phyloP scores from a whole-genome alignment of 1,140 invertebrate genomes.

The Euwallacea similis region DNA sequence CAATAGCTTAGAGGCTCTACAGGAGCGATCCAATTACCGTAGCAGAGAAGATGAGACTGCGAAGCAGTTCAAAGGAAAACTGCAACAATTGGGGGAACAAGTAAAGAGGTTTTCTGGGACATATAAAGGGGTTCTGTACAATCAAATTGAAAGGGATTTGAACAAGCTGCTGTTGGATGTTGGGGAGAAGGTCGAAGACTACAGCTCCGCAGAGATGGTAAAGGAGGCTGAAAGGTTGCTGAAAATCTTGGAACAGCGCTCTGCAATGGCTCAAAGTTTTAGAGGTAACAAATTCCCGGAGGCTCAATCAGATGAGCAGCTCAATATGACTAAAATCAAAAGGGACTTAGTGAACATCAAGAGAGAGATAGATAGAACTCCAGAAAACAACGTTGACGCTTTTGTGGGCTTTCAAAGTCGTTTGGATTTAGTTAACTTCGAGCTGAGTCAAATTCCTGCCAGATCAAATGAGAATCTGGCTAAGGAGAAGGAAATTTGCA shows the following conservation, averaged over 20 bases:
- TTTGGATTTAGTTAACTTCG: constrained; percentile 34
- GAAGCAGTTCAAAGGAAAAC: constrained; percentile 28
- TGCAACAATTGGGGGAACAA: constrained; percentile 38
- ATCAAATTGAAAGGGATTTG: constrained; percentile 40
- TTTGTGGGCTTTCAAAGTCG: constrained; percentile 32
- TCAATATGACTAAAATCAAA: constrained; percentile 35
- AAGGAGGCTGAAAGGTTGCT: constrained; percentile 37
- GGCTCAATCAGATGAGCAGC: constrained; percentile 15
- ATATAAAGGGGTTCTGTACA: constrained; percentile 42
- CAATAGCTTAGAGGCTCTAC: constrained; percentile 9
- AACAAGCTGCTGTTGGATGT: constrained; percentile 33
- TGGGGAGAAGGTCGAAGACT: constrained; percentile 24
- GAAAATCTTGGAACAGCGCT: constrained; percentile 42
- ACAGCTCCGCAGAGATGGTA: constrained; percentile 20
- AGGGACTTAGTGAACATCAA: constrained; percentile 32
- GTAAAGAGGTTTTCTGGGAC: constrained; percentile 41
- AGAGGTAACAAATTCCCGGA: constrained; percentile 14
- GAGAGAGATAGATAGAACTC: constrained; percentile 25
- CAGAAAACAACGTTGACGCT: constrained; percentile 13
- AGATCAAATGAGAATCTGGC: constrained; percentile 30
- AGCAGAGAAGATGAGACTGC: constrained; percentile 15
- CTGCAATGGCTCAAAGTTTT: constrained; percentile 38
- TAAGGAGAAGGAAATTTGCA: constrained; percentile 34
- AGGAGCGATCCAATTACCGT: constrained; percentile 7
- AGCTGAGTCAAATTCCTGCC: constrained; percentile 28